Percentiles rank a stretch among this genome's conserved stretches.
Evolutionary conservation across 2,888 invertebrate genomes (phyloP).

Genomic region (Hetaerina titia): DNA sequence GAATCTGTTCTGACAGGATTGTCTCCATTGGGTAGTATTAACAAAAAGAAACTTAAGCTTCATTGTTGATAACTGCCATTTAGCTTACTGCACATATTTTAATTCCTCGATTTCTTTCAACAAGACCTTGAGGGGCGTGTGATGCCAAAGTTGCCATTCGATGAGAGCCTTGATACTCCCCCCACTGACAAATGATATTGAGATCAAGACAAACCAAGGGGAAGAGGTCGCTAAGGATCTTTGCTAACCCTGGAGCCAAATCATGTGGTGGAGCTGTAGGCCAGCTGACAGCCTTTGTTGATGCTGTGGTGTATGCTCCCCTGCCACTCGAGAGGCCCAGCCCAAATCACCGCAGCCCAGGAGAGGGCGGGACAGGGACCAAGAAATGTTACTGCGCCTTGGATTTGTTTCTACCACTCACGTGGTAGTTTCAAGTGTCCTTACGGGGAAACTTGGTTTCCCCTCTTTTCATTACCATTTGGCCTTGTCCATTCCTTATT

Average conservation of each 20-base stretch:
- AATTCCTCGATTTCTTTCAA: slow-evolving; percentile 67
- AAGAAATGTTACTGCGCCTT: slow-evolving; percentile 52
- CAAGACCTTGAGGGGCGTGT: slow-evolving; percentile 65
- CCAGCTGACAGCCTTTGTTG: slow-evolving; percentile 48
- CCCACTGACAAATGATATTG: slow-evolving; percentile 64
- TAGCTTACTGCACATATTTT: slow-evolving; percentile 66
- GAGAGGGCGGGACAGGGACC: slow-evolving; percentile 51
- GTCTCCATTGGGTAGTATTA: slow-evolving; percentile 64
- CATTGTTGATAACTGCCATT: slow-evolving; percentile 57
- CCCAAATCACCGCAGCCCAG: slow-evolving; percentile 59
- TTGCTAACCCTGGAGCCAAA: slow-evolving; percentile 64
- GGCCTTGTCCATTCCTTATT: slow-evolving; percentile 42
- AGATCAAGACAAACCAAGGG: slow-evolving; percentile 62
- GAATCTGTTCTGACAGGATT: slow-evolving; percentile 58
- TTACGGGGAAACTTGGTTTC: slow-evolving; percentile 27
- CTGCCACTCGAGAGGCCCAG: slow-evolving; percentile 55
- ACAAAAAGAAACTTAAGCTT: neutral
- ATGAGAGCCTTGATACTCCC: slow-evolving; percentile 67
- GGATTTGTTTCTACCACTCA: slow-evolving; percentile 63
- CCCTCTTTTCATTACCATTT: slow-evolving; percentile 33
- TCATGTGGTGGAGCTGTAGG: slow-evolving; percentile 62
- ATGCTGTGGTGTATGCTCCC: slow-evolving; percentile 42
- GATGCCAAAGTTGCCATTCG: slow-evolving; percentile 67
- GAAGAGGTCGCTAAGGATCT: slow-evolving; percentile 66
- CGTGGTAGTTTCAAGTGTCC: slow-evolving; percentile 64